phyloP scores from a whole-genome alignment of 2,797 vertebrate species.

The Mus spretus region DNA sequence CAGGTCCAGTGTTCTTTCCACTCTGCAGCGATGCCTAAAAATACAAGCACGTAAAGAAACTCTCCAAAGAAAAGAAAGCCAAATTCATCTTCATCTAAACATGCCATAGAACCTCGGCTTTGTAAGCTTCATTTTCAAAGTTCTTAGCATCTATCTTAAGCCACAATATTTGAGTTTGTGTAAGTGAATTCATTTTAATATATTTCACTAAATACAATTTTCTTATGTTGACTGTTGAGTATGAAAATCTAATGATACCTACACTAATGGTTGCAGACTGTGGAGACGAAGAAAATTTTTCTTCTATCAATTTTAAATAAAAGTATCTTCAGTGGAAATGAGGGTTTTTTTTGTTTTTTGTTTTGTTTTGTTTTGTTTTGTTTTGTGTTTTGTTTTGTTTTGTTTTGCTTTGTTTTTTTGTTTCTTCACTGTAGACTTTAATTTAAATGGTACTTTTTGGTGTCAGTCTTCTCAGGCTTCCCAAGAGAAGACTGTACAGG shows the following conservation, averaged over 20 bases:
- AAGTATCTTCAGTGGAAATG: constrained; percentile 3
- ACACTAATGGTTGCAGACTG: constrained; percentile 9
- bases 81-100: background rate
- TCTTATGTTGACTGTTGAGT: background rate
- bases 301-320: constrained; percentile 23
- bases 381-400: too few relatives aligned
- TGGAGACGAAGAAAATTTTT: background rate
- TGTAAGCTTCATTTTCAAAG: background rate
- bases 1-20: constrained; percentile 72
- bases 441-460: constrained; percentile 26
- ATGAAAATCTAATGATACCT: background rate
- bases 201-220: constrained; percentile 9
- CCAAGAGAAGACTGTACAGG: constrained; percentile 4
- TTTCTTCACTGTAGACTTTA: background rate
- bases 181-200: constrained; percentile 24
- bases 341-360: background rate
- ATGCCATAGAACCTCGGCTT: background rate
- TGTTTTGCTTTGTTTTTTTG: too few relatives aligned
- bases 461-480: background rate
- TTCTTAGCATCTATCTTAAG: constrained; percentile 26
- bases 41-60: constrained; percentile 65
- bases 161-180: background rate
- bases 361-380: background rate
- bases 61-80: constrained; percentile 66
- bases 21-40: constrained; percentile 59